Evolutionary conservation across 2,113 vertebrate genomes (phyloP).

Genomic region (Aldabrachelys gigantea): DNA sequence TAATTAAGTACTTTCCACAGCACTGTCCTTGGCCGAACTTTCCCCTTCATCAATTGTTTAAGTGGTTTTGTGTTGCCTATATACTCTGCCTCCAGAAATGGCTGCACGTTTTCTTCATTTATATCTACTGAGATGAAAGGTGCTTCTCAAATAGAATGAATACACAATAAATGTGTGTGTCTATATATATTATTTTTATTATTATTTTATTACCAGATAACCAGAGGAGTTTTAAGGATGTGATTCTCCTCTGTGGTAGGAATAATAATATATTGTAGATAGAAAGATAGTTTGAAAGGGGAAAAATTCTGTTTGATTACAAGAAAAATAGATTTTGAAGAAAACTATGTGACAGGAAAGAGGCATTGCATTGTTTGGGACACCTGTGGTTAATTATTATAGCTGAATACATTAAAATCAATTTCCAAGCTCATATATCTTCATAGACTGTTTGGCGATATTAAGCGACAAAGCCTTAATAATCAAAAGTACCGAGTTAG

Average conservation of each 20-base stretch:
- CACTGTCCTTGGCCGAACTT: neutral
- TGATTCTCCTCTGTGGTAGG: constrained; percentile 22
- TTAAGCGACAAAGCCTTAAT: constrained; percentile 85
- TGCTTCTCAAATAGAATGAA: neutral
- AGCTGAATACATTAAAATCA: constrained; percentile 82
- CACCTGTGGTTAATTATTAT: constrained; percentile 85
- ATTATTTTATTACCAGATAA: neutral
- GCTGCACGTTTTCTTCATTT: neutral
- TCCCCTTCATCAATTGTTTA: neutral
- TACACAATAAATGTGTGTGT: neutral
- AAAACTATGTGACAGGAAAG: constrained; percentile 70
- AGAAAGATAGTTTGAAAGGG: constrained; percentile 44
- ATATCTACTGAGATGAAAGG: neutral
- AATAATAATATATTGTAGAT: constrained; percentile 40
- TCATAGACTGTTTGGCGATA: constrained; percentile 82
- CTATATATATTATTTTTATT: neutral
- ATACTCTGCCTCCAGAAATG: neutral
- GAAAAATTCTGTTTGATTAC: constrained; percentile 55
- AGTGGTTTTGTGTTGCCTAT: neutral
- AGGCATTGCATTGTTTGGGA: constrained; percentile 73
- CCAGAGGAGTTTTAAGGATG: constrained; percentile 15
- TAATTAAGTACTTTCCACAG: neutral
- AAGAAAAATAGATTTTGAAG: constrained; percentile 75
- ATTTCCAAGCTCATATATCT: constrained; percentile 81
- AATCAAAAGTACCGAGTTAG: constrained; percentile 88